phyloP scores from a whole-genome alignment of 2,113 vertebrate genomes.

The Sardina pilchardus region DNA sequence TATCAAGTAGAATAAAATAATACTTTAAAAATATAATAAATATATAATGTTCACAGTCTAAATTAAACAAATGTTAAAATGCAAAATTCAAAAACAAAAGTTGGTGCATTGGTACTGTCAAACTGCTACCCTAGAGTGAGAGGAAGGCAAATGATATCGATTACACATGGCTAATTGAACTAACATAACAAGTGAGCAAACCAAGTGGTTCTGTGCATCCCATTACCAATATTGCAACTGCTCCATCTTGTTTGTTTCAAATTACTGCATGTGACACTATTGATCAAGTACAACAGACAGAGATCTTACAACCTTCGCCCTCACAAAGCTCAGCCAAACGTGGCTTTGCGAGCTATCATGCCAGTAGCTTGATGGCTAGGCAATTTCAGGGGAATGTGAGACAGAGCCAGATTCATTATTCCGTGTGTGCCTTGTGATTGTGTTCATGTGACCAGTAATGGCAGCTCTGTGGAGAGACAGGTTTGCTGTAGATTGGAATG shows the following conservation, averaged over 20 bases:
- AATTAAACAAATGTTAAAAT: too few species aligned
- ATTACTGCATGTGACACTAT: too few species aligned
- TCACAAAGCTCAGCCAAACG: not conserved
- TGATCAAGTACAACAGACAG: not conserved
- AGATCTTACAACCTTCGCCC: not conserved
- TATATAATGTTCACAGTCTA: too few species aligned
- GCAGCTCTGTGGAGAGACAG: not conserved
- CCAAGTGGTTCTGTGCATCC: too few species aligned
- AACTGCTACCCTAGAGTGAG: too few species aligned
- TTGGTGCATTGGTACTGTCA: too few species aligned
- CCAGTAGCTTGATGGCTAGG: not conserved
- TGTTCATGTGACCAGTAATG: not conserved
- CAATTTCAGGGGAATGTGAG: not conserved
- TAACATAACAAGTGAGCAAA: too few species aligned
- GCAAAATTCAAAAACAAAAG: too few species aligned
- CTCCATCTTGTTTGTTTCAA: not conserved
- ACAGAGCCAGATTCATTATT: not conserved
- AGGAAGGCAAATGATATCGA: too few species aligned
- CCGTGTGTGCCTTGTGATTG: not conserved
- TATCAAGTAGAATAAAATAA: too few species aligned
- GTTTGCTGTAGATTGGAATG: not conserved
- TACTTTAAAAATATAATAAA: too few species aligned
- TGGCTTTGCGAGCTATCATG: not conserved
- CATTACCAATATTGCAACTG: not conserved
- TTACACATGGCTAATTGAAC: too few species aligned